Evolutionary conservation across 2,888 invertebrate genomes (phyloP), one percentile per base, ranked within the genome.

Genomic region (Pterostichus madidus): DNA sequence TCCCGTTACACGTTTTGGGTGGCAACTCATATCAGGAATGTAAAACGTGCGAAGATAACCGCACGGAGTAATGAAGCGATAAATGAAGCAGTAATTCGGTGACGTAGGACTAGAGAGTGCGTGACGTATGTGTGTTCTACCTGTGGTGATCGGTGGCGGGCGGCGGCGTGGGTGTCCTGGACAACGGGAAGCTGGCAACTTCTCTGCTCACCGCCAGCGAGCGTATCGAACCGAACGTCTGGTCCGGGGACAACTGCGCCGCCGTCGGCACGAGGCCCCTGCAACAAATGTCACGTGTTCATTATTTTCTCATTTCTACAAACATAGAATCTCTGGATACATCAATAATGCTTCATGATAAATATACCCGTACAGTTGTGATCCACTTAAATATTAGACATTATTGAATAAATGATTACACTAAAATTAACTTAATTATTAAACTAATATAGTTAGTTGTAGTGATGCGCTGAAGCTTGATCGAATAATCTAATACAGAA

Each of bases 101-200:
- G 52, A 75, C 75, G 75, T 75, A 71, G 11, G 5, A 31, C 31
- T 7, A 24, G 24, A 11, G 24, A 24, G 3, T 2, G 24, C 17
- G 31, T 31, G 15, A 31, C 80, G 89, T 89, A 89, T 89, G 56
- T 24, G 24, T 64, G 39, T 35, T 8, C n/a, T 71, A 71, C 68
- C 68, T 71, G 39, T 71, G 68, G 85, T 89, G 89, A 83, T 87
- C 88, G 90, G 91, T 91, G 85, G 91, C 90, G 71, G 94, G 93
- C 68, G 95, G 95, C 78, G 95, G 94, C 86, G 94, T 94, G 44
- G 95, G 94, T 68, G 94, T 94, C 84, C 95, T 92, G 11, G 95
- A 95, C 46, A 95, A 89, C n/a, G 95, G 95, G 87, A 95, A 95
- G 88, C 95, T 95, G 85, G 95, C 95, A 81, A 95, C 94, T 89